Conservation (phyloP, 2,888 invertebrate genomes). For the Latrodectus hesperus region DNA sequence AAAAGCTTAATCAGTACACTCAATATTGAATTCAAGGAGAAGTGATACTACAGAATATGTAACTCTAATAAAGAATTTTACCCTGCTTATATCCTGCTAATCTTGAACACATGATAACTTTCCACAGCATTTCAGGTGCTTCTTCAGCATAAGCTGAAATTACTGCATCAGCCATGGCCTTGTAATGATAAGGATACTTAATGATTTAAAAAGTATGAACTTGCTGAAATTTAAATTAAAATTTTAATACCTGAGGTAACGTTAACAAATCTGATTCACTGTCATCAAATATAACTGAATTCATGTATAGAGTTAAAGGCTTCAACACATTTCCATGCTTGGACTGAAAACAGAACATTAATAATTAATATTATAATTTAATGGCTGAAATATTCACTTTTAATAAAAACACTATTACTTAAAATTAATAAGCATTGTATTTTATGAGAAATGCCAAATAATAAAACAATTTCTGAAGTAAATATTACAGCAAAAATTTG, state of each 20-base stretch:
- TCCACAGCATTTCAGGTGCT: conserved; percentile 59
- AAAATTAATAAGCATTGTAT: neutral
- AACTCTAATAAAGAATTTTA: conserved; percentile 8
- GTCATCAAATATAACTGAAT: conserved; percentile 48
- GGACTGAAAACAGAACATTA: conserved; percentile 16
- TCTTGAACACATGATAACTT: conserved; percentile 61
- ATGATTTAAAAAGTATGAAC: neutral
- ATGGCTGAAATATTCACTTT: no score
- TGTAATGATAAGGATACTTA: conserved; percentile 1
- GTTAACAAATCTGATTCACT: neutral
- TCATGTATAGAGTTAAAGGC: conserved; percentile 40
- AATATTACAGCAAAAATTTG: no score
- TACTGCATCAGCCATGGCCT: conserved; percentile 57
- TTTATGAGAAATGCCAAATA: neutral
- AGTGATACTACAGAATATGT: conserved; percentile 11
- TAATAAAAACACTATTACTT: neutral
- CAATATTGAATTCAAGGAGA: neutral
- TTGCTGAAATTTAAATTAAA: neutral
- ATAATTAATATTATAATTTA: neutral
- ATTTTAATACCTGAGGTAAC: conserved; percentile 37
- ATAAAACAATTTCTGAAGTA: neutral
- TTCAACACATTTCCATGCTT: conserved; percentile 23
- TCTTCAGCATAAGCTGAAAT: conserved; percentile 62
- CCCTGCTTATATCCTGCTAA: conserved; percentile 62
- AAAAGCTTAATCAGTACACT: neutral